Conservation (phyloP, 2,888 invertebrate species). For the Strigamia maritima region DNA sequence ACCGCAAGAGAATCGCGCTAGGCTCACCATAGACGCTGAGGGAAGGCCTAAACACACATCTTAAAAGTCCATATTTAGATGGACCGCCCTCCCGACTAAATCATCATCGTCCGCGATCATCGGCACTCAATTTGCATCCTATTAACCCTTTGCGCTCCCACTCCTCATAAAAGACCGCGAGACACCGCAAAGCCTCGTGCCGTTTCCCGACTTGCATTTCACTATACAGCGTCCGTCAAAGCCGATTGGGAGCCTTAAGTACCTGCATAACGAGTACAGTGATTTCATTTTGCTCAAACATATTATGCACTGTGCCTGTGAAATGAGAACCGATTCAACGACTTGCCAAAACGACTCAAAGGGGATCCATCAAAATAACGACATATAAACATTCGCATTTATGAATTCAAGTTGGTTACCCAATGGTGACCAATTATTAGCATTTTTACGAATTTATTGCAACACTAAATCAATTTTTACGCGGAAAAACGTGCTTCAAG, state of each 20-base stretch:
- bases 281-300: conserved; percentile 32
- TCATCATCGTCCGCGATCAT: conserved; percentile 30
- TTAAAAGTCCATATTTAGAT: conserved; percentile 15
- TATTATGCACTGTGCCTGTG: conserved; percentile 24
- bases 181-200: conserved; percentile 26
- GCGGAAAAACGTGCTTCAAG: neutral
- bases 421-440: neutral
- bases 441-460: neutral
- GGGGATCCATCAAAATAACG: conserved; percentile 26
- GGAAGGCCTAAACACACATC: neutral
- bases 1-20: conserved; percentile 5
- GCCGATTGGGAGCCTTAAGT: conserved; percentile 32
- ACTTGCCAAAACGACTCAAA: conserved; percentile 27
- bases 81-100: conserved; percentile 23
- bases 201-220: conserved; percentile 9
- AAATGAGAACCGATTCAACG: conserved; percentile 25
- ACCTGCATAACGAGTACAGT: conserved; percentile 34
- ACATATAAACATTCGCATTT: neutral
- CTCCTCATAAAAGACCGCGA: conserved; percentile 29
- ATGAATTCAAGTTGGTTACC: neutral
- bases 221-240: conserved; percentile 27
- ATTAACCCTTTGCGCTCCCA: conserved; percentile 34
- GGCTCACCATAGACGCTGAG: conserved; percentile 6
- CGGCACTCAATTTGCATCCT: conserved; percentile 34
- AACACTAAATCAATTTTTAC: neutral